A percentile compares a stretch with the other conserved stretches of the same genome.
Evolutionary conservation across 2,797 vertebrate species (phyloP).

Genomic region (Uromys caudimaculatus): DNA sequence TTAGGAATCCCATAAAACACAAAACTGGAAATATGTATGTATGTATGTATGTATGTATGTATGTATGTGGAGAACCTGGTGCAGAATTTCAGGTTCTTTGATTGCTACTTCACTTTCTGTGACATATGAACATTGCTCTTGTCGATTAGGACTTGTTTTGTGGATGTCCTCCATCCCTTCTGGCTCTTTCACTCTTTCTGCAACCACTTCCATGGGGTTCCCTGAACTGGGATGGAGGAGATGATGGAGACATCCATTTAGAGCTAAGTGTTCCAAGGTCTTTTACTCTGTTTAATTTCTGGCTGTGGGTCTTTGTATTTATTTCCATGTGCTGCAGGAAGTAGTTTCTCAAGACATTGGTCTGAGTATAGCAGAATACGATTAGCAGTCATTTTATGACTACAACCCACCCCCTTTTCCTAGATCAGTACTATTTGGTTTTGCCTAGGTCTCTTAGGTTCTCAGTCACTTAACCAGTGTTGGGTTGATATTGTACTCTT

Average conservation of each 20-base stretch:
- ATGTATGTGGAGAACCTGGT: not conserved
- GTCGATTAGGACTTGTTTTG: not conserved
- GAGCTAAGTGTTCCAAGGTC: not conserved
- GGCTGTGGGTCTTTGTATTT: not conserved
- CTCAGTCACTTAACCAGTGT: not conserved
- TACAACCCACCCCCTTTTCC: not conserved
- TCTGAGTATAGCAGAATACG: not conserved
- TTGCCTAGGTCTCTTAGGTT: not conserved
- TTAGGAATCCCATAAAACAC: not conserved
- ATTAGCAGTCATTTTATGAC: not conserved
- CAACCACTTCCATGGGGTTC: not conserved
- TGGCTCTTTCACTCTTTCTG: not conserved
- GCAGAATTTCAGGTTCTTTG: not conserved
- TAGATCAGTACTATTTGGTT: not conserved
- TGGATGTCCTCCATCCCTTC: not conserved
- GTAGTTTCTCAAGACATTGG: not conserved
- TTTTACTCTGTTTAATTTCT: not conserved
- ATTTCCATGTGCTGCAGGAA: not conserved
- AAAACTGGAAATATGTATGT: not conserved
- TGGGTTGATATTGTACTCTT: not conserved
- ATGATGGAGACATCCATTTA: not conserved
- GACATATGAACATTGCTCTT: not conserved
- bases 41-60: not conserved
- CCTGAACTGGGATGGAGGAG: not conserved
- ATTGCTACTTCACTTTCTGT: not conserved